A percentile compares a stretch with the other conserved stretches of the same genome.
phyloP scores from a whole-genome alignment of 2,113 vertebrate species.

The Hoplias malabaricus region DNA sequence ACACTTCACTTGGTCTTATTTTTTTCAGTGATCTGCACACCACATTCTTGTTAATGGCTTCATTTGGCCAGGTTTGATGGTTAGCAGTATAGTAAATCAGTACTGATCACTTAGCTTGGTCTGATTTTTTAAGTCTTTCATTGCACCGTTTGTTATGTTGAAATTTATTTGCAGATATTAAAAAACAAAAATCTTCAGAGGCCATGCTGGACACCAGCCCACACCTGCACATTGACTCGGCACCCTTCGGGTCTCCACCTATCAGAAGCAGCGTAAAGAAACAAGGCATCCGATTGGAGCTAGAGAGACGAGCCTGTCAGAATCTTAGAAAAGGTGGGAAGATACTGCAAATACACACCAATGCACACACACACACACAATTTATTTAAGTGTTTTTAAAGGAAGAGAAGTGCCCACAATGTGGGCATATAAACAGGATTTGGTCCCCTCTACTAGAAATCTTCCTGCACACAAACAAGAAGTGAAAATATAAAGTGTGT shows the following conservation, averaged over 20 bases:
- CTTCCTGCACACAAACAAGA: too few species aligned
- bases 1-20: too few species aligned
- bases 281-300: constrained; percentile 87
- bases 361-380: background rate
- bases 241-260: background rate
- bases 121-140: too few species aligned
- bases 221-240: background rate
- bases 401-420: too few species aligned
- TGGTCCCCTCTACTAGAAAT: too few species aligned
- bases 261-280: background rate
- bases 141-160: background rate
- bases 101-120: too few species aligned
- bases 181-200: background rate
- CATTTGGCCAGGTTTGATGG: too few species aligned
- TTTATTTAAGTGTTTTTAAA: too few species aligned
- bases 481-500: too few species aligned
- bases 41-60: too few species aligned
- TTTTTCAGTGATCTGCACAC: too few species aligned
- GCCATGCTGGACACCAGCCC: constrained; percentile 8
- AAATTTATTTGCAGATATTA: background rate
- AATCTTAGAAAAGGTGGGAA: background rate
- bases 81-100: background rate
- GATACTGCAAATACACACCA: background rate
- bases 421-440: too few species aligned
- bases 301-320: constrained; percentile 19